phyloP scores from a whole-genome alignment of 2,888 invertebrate genomes.

The Blastobasis adustella region DNA sequence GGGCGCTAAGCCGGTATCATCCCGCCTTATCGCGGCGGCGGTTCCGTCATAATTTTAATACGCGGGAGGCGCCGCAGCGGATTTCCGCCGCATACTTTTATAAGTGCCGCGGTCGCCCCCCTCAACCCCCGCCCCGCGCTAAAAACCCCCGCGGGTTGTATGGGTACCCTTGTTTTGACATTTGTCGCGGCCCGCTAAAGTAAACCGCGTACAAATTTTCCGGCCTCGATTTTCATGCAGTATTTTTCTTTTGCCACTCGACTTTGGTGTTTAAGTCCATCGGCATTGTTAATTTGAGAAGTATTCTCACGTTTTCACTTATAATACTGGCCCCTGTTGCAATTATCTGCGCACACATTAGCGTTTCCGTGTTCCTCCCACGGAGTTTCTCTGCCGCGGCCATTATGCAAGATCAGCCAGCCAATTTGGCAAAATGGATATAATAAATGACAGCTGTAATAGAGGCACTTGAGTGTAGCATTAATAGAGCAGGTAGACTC shows the following conservation, averaged over 20 bases:
- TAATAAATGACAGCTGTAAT: slow-evolving; percentile 72
- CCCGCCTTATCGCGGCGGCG: slow-evolving; percentile 28
- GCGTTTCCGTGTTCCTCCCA: too few relatives aligned
- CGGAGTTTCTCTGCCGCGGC: slow-evolving; percentile 15
- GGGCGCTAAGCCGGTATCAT: slow-evolving; percentile 24
- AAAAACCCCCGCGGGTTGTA: slow-evolving; percentile 54
- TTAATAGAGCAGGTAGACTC: slow-evolving; percentile 67
- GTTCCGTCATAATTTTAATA: slow-evolving; percentile 74
- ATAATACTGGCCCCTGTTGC: too few relatives aligned
- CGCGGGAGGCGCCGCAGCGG: slow-evolving; percentile 22
- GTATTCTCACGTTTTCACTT: too few relatives aligned
- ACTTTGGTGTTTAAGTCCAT: too few relatives aligned
- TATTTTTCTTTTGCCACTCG: too few relatives aligned
- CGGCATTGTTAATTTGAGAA: too few relatives aligned
- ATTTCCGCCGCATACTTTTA: slow-evolving; percentile 20
- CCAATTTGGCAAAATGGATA: slow-evolving; percentile 72
- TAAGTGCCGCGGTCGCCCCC: slow-evolving; percentile 54
- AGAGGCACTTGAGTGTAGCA: slow-evolving; percentile 70
- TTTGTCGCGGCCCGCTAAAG: slow-evolving; percentile 25
- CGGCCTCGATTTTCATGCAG: too few relatives aligned
- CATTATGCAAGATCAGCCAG: slow-evolving; percentile 53
- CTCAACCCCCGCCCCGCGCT: slow-evolving; percentile 43
- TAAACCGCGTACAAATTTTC: too few relatives aligned
- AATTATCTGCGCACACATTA: too few relatives aligned
- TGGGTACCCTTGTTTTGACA: slow-evolving; percentile 47